A percentile compares a stretch with the other conserved stretches of the same genome.
Conservation (phyloP, 2,888 invertebrate genomes). For the Pammene aurita region DNA sequence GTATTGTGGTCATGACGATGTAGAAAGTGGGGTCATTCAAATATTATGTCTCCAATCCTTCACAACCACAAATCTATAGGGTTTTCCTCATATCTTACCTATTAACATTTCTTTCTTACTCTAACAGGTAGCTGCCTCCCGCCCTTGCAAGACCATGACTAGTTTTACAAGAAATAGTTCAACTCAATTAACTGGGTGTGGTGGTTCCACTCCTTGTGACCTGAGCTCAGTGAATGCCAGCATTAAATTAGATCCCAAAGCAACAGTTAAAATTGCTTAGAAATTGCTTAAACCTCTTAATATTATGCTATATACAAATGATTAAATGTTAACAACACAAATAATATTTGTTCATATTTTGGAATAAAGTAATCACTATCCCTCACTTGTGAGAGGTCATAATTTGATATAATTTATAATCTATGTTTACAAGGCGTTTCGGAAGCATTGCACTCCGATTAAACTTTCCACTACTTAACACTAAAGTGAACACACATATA, state of each 20-base stretch:
- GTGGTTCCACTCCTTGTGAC: constrained; percentile 47
- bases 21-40: too few species aligned
- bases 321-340: constrained; percentile 51
- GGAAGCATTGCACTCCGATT: constrained; percentile 59
- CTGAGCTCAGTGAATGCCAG: constrained; percentile 49
- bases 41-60: too few species aligned
- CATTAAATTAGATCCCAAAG: constrained; percentile 47
- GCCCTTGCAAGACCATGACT: too few species aligned
- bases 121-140: too few species aligned
- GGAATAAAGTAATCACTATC: constrained; percentile 74
- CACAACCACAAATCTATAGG: too few species aligned
- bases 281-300: constrained; percentile 52
- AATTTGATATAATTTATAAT: constrained; percentile 54
- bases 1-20: too few species aligned
- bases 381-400: constrained; percentile 58
- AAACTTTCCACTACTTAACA: constrained; percentile 69
- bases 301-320: constrained; percentile 58
- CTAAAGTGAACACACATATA: constrained; percentile 80
- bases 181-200: constrained; percentile 35
- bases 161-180: background rate
- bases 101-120: too few species aligned
- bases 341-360: constrained; percentile 73
- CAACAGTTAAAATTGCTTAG: constrained; percentile 40
- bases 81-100: too few species aligned
- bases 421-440: constrained; percentile 63